A percentile compares a stretch with the other conserved stretches of the same genome.
These are phyloP conservation scores for Oncorhynchus keta DNA, from an alignment of 2,113 vertebrate species.

Conservation along the genomic window DNA sequence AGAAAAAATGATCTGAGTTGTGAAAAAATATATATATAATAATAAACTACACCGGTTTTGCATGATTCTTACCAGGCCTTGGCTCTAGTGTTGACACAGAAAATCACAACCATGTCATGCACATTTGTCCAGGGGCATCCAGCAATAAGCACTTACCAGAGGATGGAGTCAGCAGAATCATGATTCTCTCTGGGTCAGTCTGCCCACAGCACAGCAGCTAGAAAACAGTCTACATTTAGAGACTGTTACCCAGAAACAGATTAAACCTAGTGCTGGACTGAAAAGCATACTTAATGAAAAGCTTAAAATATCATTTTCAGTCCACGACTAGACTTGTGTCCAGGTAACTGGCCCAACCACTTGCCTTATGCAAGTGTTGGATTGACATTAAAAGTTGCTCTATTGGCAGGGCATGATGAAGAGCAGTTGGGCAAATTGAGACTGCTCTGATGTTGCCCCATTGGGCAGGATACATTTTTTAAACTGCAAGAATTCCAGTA, in stretches of 20 bases:
- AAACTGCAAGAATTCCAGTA: too few species aligned
- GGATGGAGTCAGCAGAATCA: constrained; percentile 71
- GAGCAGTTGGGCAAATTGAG: too few species aligned
- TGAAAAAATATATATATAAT: too few species aligned
- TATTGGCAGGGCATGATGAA: background rate
- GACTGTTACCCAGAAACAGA: background rate
- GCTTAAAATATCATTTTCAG: too few species aligned
- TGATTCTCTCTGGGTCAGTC: constrained; percentile 47
- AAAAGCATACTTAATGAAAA: background rate
- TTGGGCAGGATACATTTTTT: too few species aligned
- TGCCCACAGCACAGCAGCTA: constrained; percentile 51
- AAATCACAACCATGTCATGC: background rate
- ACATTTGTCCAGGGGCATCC: background rate
- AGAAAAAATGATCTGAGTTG: background rate
- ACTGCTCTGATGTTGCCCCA: too few species aligned
- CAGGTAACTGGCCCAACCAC: background rate
- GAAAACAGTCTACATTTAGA: constrained; percentile 18
- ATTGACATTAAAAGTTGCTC: background rate
- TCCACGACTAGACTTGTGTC: background rate
- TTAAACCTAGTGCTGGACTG: background rate
- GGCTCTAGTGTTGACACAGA: background rate
- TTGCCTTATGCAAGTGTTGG: background rate
- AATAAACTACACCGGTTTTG: background rate
- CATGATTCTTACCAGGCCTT: background rate
- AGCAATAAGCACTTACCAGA: constrained; percentile 65